Evolutionary conservation across 2,888 invertebrate species (phyloP).

Genomic region (Nezara viridula): DNA sequence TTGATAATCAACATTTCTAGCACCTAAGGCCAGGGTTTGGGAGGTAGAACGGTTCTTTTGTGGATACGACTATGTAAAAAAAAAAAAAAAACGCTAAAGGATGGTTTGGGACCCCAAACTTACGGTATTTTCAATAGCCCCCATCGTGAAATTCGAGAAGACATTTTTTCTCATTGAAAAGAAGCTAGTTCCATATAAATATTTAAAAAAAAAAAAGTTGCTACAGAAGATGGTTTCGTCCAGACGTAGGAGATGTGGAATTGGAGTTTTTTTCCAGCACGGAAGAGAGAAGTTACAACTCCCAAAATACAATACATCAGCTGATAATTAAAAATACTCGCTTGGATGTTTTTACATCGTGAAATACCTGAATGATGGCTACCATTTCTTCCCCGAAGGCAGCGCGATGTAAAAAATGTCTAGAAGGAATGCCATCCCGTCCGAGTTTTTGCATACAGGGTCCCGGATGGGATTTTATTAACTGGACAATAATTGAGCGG

Average conservation of each 20-base stretch:
- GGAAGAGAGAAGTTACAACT: not conserved
- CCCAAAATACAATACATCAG: not conserved
- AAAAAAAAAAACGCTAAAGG: not conserved
- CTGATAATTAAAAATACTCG: not conserved
- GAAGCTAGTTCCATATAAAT: not conserved
- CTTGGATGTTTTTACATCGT: not conserved
- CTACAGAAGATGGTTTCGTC: not conserved
- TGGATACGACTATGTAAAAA: not conserved
- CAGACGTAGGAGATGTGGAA: not conserved
- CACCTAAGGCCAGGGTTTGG: not conserved
- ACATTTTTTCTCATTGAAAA: not conserved
- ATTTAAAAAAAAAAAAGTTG: not conserved
- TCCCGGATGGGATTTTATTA: conserved; percentile 38
- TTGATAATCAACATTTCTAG: not conserved
- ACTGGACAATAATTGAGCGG: conserved; percentile 49
- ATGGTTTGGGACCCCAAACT: not conserved
- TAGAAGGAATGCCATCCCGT: conserved; percentile 36
- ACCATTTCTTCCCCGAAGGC: not conserved
- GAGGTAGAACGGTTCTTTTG: not conserved
- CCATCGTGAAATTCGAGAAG: not conserved
- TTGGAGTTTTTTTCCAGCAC: not conserved
- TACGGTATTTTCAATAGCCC: not conserved
- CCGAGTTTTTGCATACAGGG: conserved; percentile 42
- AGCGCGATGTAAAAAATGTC: conserved; percentile 11
- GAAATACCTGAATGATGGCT: conserved; percentile 5